Percentiles rank a stretch among this genome's conserved stretches.
Evolutionary conservation across 2,888 invertebrate species (phyloP).

Genomic region (Netelia virgata): DNA sequence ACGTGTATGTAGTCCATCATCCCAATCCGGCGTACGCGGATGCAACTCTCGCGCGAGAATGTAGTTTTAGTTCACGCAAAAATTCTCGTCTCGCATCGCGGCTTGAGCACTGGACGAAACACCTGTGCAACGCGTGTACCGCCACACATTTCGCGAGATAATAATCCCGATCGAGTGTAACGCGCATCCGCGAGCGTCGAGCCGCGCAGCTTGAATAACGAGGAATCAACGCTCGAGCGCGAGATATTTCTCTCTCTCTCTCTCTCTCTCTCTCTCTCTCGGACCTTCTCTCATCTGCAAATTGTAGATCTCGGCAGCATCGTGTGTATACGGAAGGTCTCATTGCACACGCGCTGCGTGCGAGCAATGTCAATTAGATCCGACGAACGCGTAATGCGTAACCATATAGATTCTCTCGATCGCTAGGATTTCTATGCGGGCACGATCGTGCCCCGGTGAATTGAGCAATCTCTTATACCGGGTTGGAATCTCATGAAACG

Average conservation of each 20-base stretch:
- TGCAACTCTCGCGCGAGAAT: neutral
- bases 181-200: slow-evolving; percentile 49
- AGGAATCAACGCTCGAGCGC: slow-evolving; percentile 61
- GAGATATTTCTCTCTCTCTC: slow-evolving; percentile 25
- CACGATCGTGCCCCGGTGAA: slow-evolving; percentile 21
- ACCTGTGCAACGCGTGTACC: slow-evolving; percentile 38
- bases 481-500: slow-evolving; percentile 29
- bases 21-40: slow-evolving; percentile 17
- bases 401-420: slow-evolving; percentile 43
- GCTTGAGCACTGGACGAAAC: slow-evolving; percentile 26
- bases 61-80: neutral
- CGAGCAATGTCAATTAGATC: slow-evolving; percentile 62
- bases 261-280: slow-evolving; percentile 44
- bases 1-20: slow-evolving; percentile 35
- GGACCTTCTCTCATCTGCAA: slow-evolving; percentile 61
- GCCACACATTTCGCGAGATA: slow-evolving; percentile 46
- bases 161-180: slow-evolving; percentile 64
- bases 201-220: slow-evolving; percentile 54
- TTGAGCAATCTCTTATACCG: slow-evolving; percentile 43
- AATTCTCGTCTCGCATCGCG: neutral
- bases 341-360: slow-evolving; percentile 49
- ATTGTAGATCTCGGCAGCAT: slow-evolving; percentile 52
- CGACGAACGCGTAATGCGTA: slow-evolving; percentile 52
- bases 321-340: slow-evolving; percentile 61
- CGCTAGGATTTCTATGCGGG: slow-evolving; percentile 6